Conservation (phyloP, 1,140 invertebrate genomes). For the Pogonomyrmex barbatus region DNA sequence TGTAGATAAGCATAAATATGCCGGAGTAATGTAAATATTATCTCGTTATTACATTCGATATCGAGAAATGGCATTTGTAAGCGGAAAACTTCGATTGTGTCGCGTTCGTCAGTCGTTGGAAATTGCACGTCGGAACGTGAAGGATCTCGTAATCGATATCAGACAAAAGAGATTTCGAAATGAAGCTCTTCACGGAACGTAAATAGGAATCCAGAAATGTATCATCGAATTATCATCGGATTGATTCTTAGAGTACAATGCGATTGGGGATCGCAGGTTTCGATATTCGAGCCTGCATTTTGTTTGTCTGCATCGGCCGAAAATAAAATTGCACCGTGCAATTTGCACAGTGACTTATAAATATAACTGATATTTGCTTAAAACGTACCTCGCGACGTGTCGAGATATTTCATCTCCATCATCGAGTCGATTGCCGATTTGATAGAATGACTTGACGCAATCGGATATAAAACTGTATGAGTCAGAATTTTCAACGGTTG, state of each 20-base stretch:
- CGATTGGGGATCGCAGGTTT: background rate
- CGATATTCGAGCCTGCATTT: background rate
- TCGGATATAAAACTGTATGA: background rate
- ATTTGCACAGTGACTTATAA: background rate
- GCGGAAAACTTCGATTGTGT: background rate
- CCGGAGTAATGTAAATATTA: background rate
- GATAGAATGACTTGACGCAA: background rate
- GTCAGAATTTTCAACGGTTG: background rate
- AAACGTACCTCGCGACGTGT: background rate
- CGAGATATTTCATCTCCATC: background rate
- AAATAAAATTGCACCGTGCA: background rate
- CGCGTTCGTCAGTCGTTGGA: background rate
- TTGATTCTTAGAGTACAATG: background rate
- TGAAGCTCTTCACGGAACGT: background rate
- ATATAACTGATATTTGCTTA: conserved; percentile 25
- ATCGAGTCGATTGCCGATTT: too few species aligned
- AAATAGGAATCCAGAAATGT: background rate
- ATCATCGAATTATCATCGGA: background rate
- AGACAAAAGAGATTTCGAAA: background rate
- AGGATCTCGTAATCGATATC: background rate
- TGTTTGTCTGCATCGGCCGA: background rate
- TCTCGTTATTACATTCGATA: background rate
- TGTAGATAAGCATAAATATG: background rate
- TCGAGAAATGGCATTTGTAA: background rate
- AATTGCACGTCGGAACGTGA: background rate